These are phyloP conservation scores for Dendrocincla tyrannina DNA, from an alignment of 2,797 vertebrate species.

Conservation along the genomic window DNA sequence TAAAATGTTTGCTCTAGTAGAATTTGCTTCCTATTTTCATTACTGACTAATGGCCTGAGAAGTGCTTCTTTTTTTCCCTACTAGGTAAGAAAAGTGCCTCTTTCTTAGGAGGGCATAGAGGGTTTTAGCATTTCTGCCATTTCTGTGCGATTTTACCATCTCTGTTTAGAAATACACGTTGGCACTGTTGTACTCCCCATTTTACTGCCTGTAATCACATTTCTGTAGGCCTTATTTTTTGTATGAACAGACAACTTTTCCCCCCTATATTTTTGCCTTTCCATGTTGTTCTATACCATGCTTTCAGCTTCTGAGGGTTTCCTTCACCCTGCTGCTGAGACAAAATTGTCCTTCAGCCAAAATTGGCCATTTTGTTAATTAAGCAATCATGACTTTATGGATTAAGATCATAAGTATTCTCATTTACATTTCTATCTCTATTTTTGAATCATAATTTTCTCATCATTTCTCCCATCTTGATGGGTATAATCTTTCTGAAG, in stretches of 20 bases:
- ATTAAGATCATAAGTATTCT: not conserved
- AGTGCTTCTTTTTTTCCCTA: not conserved
- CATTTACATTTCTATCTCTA: not conserved
- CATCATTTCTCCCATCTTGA: not conserved
- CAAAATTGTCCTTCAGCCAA: not conserved
- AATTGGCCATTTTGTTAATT: slow-evolving; percentile 27
- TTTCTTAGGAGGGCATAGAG: not conserved
- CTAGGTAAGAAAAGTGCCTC: not conserved
- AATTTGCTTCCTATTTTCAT: not conserved
- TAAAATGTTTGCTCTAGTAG: not conserved
- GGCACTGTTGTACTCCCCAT: not conserved
- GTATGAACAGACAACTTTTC: not conserved
- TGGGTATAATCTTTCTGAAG: not conserved
- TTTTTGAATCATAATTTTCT: not conserved
- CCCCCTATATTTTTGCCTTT: not conserved
- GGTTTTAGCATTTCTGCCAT: not conserved
- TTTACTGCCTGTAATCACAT: not conserved
- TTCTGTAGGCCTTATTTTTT: not conserved
- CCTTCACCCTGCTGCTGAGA: not conserved
- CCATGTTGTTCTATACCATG: accelerated
- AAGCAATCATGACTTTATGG: not conserved
- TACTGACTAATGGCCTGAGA: not conserved
- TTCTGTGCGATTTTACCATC: not conserved
- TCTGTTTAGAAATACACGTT: not conserved
- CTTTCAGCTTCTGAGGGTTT: not conserved